These are phyloP conservation scores for Apotomis betuletana DNA, from an alignment of 2,888 invertebrate genomes.

Conservation along the genomic window DNA sequence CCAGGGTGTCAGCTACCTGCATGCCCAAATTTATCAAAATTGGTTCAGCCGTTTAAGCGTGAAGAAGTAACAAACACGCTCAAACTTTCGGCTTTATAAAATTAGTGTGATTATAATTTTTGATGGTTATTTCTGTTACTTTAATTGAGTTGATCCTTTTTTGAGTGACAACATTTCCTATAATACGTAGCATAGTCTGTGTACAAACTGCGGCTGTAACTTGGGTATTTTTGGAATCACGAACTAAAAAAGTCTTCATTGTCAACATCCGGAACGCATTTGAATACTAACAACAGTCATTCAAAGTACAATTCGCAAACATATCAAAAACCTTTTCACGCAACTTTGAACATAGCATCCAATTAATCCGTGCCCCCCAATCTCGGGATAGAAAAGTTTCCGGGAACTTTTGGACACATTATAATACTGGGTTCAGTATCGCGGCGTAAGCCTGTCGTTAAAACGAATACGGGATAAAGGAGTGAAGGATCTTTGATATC, in stretches of 20 bases:
- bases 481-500: slow-evolving; percentile 30
- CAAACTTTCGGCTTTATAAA: too few species aligned
- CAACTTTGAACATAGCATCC: slow-evolving; percentile 34
- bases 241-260: neutral
- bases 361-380: slow-evolving; percentile 38
- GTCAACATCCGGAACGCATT: neutral
- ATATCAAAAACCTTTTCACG: slow-evolving; percentile 26
- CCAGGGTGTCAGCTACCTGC: too few species aligned
- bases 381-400: slow-evolving; percentile 42
- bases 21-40: too few species aligned
- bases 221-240: too few species aligned
- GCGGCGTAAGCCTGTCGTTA: slow-evolving; percentile 56
- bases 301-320: slow-evolving; percentile 16
- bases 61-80: too few species aligned
- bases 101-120: too few species aligned
- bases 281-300: slow-evolving; percentile 2
- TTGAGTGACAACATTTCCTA: too few species aligned
- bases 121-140: too few species aligned
- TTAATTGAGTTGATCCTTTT: too few species aligned
- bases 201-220: too few species aligned
- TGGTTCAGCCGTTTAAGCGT: too few species aligned
- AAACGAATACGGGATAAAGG: slow-evolving; percentile 53
- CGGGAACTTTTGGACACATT: slow-evolving; percentile 50
- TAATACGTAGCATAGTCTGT: too few species aligned
- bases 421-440: slow-evolving; percentile 49